Conservation (phyloP, 2,113 vertebrate genomes). For the Neolamprologus tretocephalus region DNA sequence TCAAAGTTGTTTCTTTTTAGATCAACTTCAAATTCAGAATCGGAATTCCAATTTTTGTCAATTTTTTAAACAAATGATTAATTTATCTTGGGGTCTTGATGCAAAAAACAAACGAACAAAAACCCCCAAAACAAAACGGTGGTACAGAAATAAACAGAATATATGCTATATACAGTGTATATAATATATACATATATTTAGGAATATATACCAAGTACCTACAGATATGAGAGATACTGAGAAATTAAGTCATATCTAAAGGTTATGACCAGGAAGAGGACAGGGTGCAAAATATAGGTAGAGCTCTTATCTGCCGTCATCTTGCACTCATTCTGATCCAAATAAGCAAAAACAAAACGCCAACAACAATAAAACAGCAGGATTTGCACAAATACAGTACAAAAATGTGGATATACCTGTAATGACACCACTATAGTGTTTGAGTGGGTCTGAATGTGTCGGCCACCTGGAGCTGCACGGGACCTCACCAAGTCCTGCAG, state of each 20-base stretch:
- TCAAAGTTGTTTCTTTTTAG: background rate
- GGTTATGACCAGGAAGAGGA: background rate
- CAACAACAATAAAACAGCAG: fast-evolving
- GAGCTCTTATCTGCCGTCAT: background rate
- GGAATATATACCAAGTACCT: background rate
- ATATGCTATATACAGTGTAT: background rate
- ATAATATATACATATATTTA: background rate
- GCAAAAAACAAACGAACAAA: background rate
- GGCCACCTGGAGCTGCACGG: conserved; percentile 78
- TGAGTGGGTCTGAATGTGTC: conserved; percentile 88
- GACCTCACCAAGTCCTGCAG: conserved; percentile 84
- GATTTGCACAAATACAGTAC: background rate
- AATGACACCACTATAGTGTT: conserved; percentile 91
- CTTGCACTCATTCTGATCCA: background rate
- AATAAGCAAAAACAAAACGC: background rate
- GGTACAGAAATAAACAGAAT: background rate
- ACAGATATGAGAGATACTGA: background rate
- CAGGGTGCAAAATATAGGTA: background rate
- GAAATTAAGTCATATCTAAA: background rate
- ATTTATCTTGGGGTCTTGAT: background rate
- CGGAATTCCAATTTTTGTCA: background rate
- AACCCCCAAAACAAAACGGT: fast-evolving
- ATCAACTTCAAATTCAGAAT: background rate
- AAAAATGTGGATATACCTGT: conserved; percentile 70
- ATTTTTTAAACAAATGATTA: background rate